Base-by-base conservation (phyloP, 1,140 invertebrate genomes). In the Latrodectus geometricus region DNA sequence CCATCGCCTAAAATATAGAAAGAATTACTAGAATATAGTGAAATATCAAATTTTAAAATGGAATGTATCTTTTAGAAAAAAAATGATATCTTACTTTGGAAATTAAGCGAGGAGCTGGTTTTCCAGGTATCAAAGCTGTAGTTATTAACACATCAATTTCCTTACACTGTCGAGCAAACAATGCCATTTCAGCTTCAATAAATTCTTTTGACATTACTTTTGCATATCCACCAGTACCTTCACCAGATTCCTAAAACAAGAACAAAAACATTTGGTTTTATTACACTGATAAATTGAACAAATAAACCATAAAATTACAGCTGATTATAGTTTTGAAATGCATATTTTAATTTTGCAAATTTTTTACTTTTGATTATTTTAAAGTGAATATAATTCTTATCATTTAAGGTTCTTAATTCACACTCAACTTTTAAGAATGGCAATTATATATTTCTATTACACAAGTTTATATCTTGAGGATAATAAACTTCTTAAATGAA, bases 121-220 rank as follows among this genome's bases (percentile, higher is more conserved):
- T 96, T 54, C 96, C 96, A n/a, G 96, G 96, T 89, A 97, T 97
- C 12, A 97, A 93, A 52, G 96, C 96, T 11, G 96, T 97, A 49
- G 95, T 94, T 87, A 97, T 96, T 79, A 97, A 93, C 48, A 97
- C 94, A 89, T 94, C 93, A 20, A 94, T 91, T 86, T 96, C 95
- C 89, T 95, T 94, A 68, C 95, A 94, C 90, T 97, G 96, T 89
- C 96, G 95, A 8, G 95, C 95, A 90, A 97, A 96, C 56, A 98
- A 91, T 2, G 94, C 95, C 92, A 96, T 94, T 91, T 97, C 96
- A 2, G 96, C 96, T 85, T 95, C 94, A 88, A 96, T 94, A 90
- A 97, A 97, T 89, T 95, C 96, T 89, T 95, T 93, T 35, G 95
- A 97, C 96, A 97, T 97, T 91, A 96, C 95, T 90, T 97, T 97